These are phyloP conservation scores for Diploptera punctata DNA, from an alignment of 2,888 invertebrate genomes.

Conservation along the genomic window DNA sequence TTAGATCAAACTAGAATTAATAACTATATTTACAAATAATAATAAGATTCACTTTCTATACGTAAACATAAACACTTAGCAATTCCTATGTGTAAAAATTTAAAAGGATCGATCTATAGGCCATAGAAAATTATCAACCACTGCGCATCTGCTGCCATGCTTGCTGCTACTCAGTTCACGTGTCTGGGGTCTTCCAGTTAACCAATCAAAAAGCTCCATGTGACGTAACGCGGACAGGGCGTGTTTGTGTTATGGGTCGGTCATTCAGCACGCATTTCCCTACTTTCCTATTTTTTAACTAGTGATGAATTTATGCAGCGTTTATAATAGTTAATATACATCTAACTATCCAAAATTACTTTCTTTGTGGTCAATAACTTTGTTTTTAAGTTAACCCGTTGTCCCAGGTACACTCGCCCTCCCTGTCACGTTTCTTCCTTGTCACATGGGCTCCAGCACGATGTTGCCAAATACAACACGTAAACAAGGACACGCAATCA, in stretches of 20 bases:
- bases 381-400: too few relatives aligned
- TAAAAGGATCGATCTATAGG: slow-evolving; percentile 16
- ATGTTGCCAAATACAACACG: slow-evolving; percentile 38
- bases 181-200: slow-evolving; percentile 54
- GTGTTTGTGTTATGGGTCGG: slow-evolving; percentile 35
- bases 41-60: background rate
- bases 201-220: slow-evolving; percentile 52
- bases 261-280: background rate
- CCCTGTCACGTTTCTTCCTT: slow-evolving; percentile 54
- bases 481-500: slow-evolving; percentile 35
- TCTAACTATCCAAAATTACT: background rate
- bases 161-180: slow-evolving; percentile 56
- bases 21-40: background rate
- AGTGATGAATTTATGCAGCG: background rate
- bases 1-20: background rate
- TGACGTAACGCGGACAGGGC: slow-evolving; percentile 55
- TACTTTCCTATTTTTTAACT: background rate
- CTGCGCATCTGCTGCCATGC: slow-evolving; percentile 58
- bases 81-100: background rate
- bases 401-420: slow-evolving; percentile 51
- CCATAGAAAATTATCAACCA: slow-evolving; percentile 44
- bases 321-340: background rate
- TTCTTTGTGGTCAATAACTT: slow-evolving; percentile 46
- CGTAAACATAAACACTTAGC: background rate
- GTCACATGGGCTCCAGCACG: slow-evolving; percentile 53